These are phyloP conservation scores for Apamea crenata DNA, from an alignment of 2,888 invertebrate genomes.

Conservation along the genomic window DNA sequence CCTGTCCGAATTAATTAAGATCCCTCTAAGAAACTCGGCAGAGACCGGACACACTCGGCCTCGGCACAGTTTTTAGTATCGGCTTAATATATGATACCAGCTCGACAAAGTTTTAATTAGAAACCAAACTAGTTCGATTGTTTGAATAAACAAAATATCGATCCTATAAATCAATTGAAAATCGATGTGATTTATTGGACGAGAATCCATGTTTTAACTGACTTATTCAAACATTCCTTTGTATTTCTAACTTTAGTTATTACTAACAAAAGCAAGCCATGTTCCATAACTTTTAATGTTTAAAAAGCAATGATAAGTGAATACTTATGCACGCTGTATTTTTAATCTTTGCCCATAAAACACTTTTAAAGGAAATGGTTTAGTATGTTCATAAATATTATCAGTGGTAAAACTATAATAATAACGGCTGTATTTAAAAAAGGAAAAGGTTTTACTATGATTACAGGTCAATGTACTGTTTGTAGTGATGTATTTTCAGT, in stretches of 20 bases:
- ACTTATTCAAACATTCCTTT: constrained; percentile 30
- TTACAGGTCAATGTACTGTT: constrained; percentile 13
- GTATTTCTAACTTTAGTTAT: constrained; percentile 23
- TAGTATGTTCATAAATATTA: constrained; percentile 42
- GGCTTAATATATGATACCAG: constrained; percentile 52
- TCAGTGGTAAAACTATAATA: constrained; percentile 33
- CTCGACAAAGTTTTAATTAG: constrained; percentile 49
- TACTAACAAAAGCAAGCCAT: constrained; percentile 15
- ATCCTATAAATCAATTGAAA: constrained; percentile 37
- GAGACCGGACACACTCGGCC: constrained; percentile 55
- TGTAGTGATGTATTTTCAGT: neutral
- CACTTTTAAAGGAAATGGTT: constrained; percentile 47
- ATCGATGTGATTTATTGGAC: constrained; percentile 43
- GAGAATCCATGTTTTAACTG: constrained; percentile 39
- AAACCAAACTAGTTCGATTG: constrained; percentile 49
- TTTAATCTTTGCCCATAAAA: constrained; percentile 44
- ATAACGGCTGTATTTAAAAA: constrained; percentile 13
- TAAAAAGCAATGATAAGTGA: constrained; percentile 47
- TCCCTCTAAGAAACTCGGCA: constrained; percentile 37
- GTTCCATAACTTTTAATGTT: constrained; percentile 35
- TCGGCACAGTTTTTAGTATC: constrained; percentile 54
- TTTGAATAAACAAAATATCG: constrained; percentile 47
- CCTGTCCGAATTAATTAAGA: constrained; percentile 63
- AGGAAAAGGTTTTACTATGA: constrained; percentile 9
- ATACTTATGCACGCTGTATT: constrained; percentile 21